Conservation (phyloP, 1,140 invertebrate genomes). For the Marisa cornuarietis region DNA sequence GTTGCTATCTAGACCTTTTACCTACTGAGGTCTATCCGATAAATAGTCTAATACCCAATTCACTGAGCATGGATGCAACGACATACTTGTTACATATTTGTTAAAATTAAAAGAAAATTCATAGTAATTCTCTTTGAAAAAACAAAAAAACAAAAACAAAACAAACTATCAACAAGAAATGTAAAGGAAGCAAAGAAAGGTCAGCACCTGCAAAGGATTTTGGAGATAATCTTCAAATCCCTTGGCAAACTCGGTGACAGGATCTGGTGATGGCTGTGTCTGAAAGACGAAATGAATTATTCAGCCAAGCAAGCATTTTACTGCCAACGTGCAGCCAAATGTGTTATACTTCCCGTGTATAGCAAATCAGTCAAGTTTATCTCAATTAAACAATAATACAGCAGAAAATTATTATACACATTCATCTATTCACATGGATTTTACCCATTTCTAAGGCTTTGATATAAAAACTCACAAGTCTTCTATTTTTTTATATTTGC, state of each 20-base stretch:
- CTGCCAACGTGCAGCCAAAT: too few species aligned
- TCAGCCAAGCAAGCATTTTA: neutral
- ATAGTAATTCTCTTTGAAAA: too few species aligned
- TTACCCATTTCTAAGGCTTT: neutral
- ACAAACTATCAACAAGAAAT: too few species aligned
- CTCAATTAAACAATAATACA: neutral
- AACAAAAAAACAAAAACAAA: too few species aligned
- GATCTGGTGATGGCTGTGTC: slow-evolving; percentile 68
- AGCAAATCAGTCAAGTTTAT: neutral
- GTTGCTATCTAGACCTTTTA: too few species aligned
- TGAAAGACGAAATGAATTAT: slow-evolving; percentile 39
- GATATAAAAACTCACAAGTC: too few species aligned
- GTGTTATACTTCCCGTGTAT: neutral
- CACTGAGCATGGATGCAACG: too few species aligned
- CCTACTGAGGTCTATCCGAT: too few species aligned
- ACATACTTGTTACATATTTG: too few species aligned
- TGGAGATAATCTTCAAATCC: slow-evolving; percentile 95
- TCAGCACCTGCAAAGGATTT: slow-evolving; percentile 66
- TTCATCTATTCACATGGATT: neutral
- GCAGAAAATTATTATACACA: neutral
- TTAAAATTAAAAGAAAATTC: too few species aligned
- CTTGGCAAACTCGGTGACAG: slow-evolving; percentile 70
- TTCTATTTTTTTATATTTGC: too few species aligned
- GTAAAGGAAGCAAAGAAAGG: neutral
- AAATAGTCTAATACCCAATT: too few species aligned